phyloP scores from a whole-genome alignment of 2,113 vertebrate species.

The Grammomys surdaster region DNA sequence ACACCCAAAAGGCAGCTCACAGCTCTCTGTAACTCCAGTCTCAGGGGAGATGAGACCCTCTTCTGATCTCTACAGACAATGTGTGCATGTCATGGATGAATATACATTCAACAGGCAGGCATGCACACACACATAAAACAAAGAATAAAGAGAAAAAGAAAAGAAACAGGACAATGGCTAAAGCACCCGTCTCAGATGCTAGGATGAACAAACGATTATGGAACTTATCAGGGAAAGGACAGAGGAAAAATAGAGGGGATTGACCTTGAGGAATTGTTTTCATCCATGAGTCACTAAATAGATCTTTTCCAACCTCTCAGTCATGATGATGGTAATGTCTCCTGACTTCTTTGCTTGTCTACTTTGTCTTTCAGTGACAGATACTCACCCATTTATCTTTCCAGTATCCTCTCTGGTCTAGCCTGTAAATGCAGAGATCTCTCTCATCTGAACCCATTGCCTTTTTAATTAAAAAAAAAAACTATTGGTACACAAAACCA shows the following conservation, averaged over 20 bases:
- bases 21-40: not conserved
- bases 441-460: not conserved
- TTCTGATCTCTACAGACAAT: not conserved
- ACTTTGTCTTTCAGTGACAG: not conserved
- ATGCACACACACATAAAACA: not conserved
- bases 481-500: not conserved
- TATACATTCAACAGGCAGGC: not conserved
- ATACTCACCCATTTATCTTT: not conserved
- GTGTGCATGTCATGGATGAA: not conserved
- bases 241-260: not conserved
- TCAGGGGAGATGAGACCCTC: not conserved
- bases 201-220: not conserved
- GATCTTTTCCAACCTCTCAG: not conserved
- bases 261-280: not conserved
- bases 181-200: not conserved
- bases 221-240: conserved; percentile 4
- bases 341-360: not conserved
- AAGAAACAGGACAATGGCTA: not conserved
- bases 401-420: not conserved
- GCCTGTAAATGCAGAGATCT: not conserved
- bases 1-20: not conserved
- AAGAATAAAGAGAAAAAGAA: not conserved
- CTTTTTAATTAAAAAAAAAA: not conserved
- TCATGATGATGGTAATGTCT: not conserved
- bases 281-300: not conserved